A percentile compares a stretch with the other conserved stretches of the same genome.
These are phyloP conservation scores for Oreocharis arfaki DNA, from an alignment of 2,113 vertebrate genomes.

Conservation along the genomic window DNA sequence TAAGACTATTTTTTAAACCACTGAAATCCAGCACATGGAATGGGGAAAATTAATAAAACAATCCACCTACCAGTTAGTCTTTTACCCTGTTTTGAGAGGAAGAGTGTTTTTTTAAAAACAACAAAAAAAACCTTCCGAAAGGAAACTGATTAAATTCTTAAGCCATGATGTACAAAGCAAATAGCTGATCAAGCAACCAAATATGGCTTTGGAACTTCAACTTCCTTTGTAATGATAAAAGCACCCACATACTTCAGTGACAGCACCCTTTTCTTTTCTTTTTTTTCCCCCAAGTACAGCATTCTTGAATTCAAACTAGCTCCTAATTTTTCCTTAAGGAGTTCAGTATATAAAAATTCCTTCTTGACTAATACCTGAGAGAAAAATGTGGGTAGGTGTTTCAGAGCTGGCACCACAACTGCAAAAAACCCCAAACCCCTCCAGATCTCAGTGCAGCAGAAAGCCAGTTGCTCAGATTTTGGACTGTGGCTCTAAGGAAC, in stretches of 20 bases:
- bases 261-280: background rate
- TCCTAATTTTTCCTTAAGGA: background rate
- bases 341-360: background rate
- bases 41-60: background rate
- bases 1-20: background rate
- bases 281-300: background rate
- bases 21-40: background rate
- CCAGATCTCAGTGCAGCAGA: background rate
- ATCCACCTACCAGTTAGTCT: background rate
- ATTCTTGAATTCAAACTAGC: background rate
- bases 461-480: background rate
- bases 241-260: background rate
- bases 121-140: background rate
- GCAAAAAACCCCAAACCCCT: background rate
- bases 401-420: background rate
- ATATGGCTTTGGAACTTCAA: conserved; percentile 32
- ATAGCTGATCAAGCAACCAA: conserved; percentile 24
- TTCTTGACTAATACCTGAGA: background rate
- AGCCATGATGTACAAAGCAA: conserved; percentile 31
- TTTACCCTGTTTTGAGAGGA: background rate
- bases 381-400: background rate
- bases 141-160: conserved; percentile 59
- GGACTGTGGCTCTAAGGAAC: background rate
- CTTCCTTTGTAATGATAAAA: conserved; percentile 25
- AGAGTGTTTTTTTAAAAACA: background rate